phyloP scores from a whole-genome alignment of 2,113 vertebrate species.

The Terrapene triunguis region DNA sequence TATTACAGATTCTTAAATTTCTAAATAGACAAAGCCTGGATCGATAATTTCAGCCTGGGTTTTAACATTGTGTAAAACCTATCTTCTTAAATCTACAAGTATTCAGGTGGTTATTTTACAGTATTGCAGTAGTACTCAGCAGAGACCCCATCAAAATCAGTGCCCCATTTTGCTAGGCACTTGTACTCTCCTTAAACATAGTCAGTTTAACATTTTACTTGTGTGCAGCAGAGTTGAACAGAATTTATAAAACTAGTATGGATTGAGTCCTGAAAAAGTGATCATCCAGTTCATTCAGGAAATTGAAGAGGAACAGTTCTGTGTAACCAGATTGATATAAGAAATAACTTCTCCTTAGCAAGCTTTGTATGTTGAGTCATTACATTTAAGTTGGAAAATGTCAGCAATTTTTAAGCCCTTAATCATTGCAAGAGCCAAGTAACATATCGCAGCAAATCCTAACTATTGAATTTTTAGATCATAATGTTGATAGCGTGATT shows the following conservation, averaged over 20 bases:
- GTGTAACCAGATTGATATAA: not conserved
- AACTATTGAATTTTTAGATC: conserved; percentile 25
- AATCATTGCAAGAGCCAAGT: not conserved
- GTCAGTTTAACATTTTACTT: not conserved
- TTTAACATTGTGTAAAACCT: not conserved
- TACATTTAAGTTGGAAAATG: not conserved
- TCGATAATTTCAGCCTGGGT: not conserved
- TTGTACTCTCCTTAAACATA: not conserved
- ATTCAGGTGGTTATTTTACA: not conserved
- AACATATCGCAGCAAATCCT: not conserved
- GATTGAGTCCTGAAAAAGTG: not conserved
- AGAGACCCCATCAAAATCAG: not conserved
- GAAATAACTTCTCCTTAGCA: not conserved
- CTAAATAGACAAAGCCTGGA: not conserved
- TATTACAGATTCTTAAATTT: not conserved
- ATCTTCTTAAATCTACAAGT: not conserved
- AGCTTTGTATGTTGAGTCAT: not conserved
- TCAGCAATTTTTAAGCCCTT: not conserved
- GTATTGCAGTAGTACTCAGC: not conserved
- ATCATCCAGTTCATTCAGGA: not conserved
- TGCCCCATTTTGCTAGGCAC: not conserved
- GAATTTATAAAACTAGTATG: not conserved
- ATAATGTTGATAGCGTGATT: conserved; percentile 46
- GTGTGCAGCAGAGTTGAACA: not conserved
- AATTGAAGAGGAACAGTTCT: not conserved